Conservation (phyloP, 2,888 invertebrate species). For the Lacanobia oleracea region DNA sequence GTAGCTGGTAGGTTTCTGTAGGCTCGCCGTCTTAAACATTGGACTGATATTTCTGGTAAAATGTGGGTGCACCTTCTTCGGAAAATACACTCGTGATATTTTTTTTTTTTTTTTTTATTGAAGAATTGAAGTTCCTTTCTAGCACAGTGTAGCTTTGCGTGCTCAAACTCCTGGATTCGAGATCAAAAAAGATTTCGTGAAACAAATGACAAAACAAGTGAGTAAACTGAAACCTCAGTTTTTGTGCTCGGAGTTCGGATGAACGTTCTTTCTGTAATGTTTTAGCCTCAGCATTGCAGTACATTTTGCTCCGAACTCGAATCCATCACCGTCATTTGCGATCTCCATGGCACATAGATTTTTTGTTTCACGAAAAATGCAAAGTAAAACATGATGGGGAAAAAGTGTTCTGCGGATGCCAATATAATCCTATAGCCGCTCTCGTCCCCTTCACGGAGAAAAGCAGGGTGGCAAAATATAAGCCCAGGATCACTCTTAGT, state of each 20-base stretch:
- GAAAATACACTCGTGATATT: no score
- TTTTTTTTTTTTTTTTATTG: no score
- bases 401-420: conserved; percentile 6
- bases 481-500: conserved; percentile 21
- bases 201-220: neutral
- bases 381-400: conserved; percentile 18
- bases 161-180: neutral
- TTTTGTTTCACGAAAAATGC: conserved; percentile 9
- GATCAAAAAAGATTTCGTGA: neutral
- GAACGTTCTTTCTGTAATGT: neutral
- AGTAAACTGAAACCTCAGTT: neutral
- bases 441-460: neutral
- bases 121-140: no score
- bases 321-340: neutral
- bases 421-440: conserved; percentile 29
- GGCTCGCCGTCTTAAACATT: neutral
- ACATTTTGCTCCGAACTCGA: neutral
- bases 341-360: neutral
- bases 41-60: no score
- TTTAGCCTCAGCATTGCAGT: neutral
- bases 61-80: no score
- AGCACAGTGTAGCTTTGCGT: no score
- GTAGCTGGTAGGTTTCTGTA: neutral
- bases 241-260: neutral
- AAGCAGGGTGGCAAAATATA: conserved; percentile 22